Evolutionary conservation across 92 coral and sea anemone species (phyloP).

Genomic region (Nematostella vectensis): DNA sequence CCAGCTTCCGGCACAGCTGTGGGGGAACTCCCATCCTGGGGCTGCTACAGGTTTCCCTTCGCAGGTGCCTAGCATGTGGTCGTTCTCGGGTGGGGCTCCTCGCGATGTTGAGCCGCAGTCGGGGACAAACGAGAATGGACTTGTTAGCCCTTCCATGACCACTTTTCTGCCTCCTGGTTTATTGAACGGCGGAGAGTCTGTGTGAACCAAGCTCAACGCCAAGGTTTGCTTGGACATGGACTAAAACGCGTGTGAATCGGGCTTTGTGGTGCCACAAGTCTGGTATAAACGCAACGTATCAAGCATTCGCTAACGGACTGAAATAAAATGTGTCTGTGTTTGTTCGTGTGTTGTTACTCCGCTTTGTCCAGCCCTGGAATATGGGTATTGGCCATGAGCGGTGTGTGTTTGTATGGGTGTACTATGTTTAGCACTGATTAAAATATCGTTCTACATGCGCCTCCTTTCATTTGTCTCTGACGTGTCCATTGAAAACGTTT

Average conservation of each 20-base stretch:
- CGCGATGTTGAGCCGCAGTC: constrained; percentile 83
- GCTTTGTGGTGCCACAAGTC: too few relatives aligned
- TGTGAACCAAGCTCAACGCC: constrained; percentile 44
- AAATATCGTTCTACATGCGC: too few relatives aligned
- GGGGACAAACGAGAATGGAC: constrained; percentile 71
- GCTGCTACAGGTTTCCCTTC: constrained; percentile 51
- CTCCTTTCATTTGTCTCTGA: too few relatives aligned
- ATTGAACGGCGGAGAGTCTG: constrained; percentile 89
- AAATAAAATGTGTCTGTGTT: constrained; percentile 33
- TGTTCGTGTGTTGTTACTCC: constrained; percentile 38
- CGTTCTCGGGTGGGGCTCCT: constrained; percentile 59
- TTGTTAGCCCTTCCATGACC: constrained; percentile 95
- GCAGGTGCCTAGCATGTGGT: constrained; percentile 80
- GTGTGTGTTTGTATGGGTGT: background rate
- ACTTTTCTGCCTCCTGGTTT: constrained; percentile 98
- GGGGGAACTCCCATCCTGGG: constrained; percentile 69
- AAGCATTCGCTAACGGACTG: too few relatives aligned
- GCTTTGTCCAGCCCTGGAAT: constrained; percentile 66
- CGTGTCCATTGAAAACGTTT: too few relatives aligned
- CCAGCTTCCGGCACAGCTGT: constrained; percentile 59
- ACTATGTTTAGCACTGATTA: background rate
- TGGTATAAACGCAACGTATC: too few relatives aligned
- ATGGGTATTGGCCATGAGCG: constrained; percentile 32
- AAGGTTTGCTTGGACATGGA: background rate
- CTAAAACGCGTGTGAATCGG: too few relatives aligned